Evolutionary conservation across 2,888 invertebrate genomes (phyloP).

Genomic region (Lasioglossum morio): DNA sequence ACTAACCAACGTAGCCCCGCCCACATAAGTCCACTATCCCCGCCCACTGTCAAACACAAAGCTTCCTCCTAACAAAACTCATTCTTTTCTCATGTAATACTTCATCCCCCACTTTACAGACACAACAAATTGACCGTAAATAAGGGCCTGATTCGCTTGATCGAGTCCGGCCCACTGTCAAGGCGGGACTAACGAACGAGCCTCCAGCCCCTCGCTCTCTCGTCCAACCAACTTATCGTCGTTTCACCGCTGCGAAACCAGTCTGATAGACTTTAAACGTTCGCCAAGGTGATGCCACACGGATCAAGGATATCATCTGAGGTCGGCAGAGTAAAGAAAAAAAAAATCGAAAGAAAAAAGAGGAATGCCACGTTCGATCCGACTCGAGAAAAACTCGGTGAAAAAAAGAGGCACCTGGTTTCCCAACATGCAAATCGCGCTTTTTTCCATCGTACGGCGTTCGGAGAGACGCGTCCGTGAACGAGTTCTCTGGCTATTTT

Average conservation of each 20-base stretch:
- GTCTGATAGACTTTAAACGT: background rate
- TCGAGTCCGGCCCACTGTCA: background rate
- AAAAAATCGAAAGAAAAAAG: background rate
- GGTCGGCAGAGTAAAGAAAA: background rate
- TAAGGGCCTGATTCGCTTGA: background rate
- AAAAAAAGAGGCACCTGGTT: background rate
- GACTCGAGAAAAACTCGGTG: background rate
- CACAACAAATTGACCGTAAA: background rate
- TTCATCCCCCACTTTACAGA: background rate
- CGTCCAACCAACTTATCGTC: background rate
- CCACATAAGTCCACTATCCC: background rate
- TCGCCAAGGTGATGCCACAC: background rate
- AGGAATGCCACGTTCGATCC: background rate
- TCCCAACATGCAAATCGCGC: constrained; percentile 21
- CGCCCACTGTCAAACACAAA: background rate
- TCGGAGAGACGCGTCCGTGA: background rate
- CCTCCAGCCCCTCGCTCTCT: background rate
- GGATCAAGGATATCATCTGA: background rate
- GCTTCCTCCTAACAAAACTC: background rate
- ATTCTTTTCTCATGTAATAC: background rate
- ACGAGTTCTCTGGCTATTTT: constrained; percentile 10
- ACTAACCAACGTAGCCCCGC: background rate
- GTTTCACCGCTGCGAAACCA: background rate
- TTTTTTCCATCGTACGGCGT: constrained; percentile 31
- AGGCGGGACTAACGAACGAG: background rate